Conservation (phyloP, 2,888 invertebrate species). For the Cephus runcator region DNA sequence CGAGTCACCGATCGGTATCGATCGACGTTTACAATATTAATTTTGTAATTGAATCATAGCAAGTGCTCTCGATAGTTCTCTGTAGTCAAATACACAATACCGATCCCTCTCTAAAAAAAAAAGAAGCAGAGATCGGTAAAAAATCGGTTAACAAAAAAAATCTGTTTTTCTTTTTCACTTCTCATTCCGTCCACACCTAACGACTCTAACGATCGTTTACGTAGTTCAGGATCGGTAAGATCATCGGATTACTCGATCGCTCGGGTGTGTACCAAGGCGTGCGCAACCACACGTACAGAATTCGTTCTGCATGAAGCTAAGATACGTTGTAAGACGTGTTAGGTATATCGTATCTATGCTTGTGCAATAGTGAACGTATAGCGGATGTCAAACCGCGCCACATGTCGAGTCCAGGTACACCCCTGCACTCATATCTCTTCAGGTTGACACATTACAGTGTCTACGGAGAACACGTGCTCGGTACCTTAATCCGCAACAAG, state of each 20-base stretch:
- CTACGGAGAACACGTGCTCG: slow-evolving; percentile 35
- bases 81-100: not conserved
- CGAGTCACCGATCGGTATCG: not conserved
- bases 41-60: not conserved
- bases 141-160: not conserved
- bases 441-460: slow-evolving; percentile 45
- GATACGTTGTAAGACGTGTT: slow-evolving; percentile 44
- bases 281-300: slow-evolving; percentile 55
- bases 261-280: slow-evolving; percentile 63
- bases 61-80: not conserved
- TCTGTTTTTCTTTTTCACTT: not conserved
- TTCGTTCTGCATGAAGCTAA: slow-evolving; percentile 55
- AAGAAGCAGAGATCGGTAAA: not conserved
- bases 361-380: slow-evolving; percentile 65
- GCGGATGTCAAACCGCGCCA: slow-evolving; percentile 62
- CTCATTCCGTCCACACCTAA: not conserved
- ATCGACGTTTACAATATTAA: not conserved
- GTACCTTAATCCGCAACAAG: slow-evolving; percentile 38
- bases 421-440: slow-evolving; percentile 40
- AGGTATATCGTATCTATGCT: slow-evolving; percentile 44
- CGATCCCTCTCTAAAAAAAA: not conserved
- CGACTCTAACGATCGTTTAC: not conserved
- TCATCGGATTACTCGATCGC: slow-evolving; percentile 24
- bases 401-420: slow-evolving; percentile 44
- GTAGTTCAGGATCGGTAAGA: not conserved